Percentiles rank a stretch among this genome's conserved stretches.
phyloP scores from a whole-genome alignment of 2,888 invertebrate species.

The Atethmia centrago region DNA sequence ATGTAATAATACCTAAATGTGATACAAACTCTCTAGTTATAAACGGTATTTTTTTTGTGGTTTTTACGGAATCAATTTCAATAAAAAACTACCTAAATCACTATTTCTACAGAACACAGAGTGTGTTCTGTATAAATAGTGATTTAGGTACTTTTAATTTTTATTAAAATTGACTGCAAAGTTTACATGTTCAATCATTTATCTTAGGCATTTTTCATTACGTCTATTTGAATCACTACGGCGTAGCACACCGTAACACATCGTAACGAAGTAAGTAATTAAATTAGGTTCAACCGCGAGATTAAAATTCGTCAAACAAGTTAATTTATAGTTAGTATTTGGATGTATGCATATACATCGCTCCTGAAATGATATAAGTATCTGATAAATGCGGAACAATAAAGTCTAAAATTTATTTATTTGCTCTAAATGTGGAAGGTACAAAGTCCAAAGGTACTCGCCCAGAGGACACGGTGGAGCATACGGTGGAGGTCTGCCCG shows the following conservation, averaged over 20 bases:
- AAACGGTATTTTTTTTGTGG: too few relatives aligned
- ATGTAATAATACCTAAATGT: too few relatives aligned
- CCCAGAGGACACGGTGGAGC: too few relatives aligned
- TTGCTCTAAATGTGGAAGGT: not conserved
- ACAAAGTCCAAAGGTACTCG: not conserved
- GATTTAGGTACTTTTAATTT: too few relatives aligned
- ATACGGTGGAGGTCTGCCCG: too few relatives aligned
- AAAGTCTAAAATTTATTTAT: too few relatives aligned
- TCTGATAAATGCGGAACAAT: not conserved
- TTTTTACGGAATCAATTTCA: too few relatives aligned
- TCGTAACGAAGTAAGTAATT: slow-evolving; percentile 32
- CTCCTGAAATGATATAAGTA: not conserved
- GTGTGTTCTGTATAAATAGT: too few relatives aligned
- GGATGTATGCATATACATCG: not conserved
- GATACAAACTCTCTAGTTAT: too few relatives aligned
- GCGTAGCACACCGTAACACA: slow-evolving; percentile 41
- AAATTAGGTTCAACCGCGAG: slow-evolving; percentile 32
- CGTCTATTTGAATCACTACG: slow-evolving; percentile 11
- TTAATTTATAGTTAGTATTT: slow-evolving; percentile 23
- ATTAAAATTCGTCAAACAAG: slow-evolving; percentile 22
- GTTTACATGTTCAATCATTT: not conserved
- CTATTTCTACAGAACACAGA: not conserved
- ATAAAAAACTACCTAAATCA: not conserved
- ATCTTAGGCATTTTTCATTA: slow-evolving; percentile 2
- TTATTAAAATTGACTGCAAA: not conserved